Base-by-base conservation (phyloP, 1,140 invertebrate species). In the Drosophila azteca region DNA sequence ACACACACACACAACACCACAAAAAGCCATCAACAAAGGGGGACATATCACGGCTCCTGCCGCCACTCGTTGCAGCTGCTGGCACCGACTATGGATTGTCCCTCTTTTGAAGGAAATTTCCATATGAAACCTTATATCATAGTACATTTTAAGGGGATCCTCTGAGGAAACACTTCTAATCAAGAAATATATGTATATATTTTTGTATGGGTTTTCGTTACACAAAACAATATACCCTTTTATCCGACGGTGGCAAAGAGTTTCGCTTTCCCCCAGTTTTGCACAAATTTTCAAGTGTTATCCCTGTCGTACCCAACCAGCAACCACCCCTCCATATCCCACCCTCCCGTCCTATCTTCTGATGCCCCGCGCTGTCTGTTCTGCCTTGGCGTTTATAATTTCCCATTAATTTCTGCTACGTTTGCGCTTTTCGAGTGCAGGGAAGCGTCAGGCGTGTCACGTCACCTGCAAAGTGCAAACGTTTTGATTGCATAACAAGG, bases 361-460 rank as follows among this genome's bases (percentile, higher is more conserved):
- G n/a, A n/a, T n/a, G n/a, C n/a, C 53, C 55, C 61, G 13, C 57
- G 17, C 50, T 59, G 13, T 15, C 11, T 17, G 24, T 45, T 39
- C 51, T 70, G 63, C 57, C 74, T 63, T 60, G 57, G 57, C 52
- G 61, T 57, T 61, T 77, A 81, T 81, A 85, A 87, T 81, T 77
- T 87, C 82, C 77, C 81, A 84, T 84, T 84, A 84, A 84, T 85
- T 84, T 84, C 66, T 80, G 80, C 81, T 77, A 85, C 77, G 80
- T 84, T 83, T 84, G 81, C 77, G 67, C 79, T 61, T 70, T 65
- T 79, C 70, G 73, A 79, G 81, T 74, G 65, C 77, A 64, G 24
- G 44, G 55, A 63, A 63, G 50, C 70, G 17, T 20, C 17, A 0
- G 17, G 0, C 0, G 24, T 58, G 69, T 72, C 66, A 72, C 69